Evolutionary conservation across 2,888 invertebrate species (phyloP).

Genomic region (Netelia fuscicornis): DNA sequence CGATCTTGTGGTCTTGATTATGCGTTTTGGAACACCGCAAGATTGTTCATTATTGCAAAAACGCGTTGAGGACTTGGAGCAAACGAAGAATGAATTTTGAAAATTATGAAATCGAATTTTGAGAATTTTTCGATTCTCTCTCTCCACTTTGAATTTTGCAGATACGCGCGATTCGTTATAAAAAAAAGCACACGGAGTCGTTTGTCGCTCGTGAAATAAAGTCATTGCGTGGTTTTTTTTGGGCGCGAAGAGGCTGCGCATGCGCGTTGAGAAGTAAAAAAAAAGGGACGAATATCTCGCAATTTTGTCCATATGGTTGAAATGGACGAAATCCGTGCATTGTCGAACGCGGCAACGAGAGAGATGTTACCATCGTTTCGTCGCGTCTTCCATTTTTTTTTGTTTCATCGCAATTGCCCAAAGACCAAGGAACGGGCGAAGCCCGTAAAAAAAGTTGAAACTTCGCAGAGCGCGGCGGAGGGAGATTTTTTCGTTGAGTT

Average conservation of each 20-base stretch:
- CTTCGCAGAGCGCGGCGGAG: conserved; percentile 9
- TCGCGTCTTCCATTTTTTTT: background rate
- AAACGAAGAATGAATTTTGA: too few relatives aligned
- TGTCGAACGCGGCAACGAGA: background rate
- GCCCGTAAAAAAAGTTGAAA: conserved; percentile 19
- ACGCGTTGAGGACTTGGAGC: too few relatives aligned
- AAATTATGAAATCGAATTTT: too few relatives aligned
- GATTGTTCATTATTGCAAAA: too few relatives aligned
- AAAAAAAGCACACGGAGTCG: background rate
- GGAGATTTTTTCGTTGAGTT: conserved; percentile 14
- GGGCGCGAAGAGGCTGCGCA: background rate
- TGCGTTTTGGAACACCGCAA: too few relatives aligned
- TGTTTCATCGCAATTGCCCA: conserved; percentile 31
- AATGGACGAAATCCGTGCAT: conserved; percentile 3
- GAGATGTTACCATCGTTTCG: background rate
- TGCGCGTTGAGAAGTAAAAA: background rate
- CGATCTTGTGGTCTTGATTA: too few relatives aligned
- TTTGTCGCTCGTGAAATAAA: background rate
- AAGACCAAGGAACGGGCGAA: conserved; percentile 23
- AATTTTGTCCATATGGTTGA: conserved; percentile 12
- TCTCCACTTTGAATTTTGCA: background rate
- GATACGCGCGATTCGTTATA: background rate
- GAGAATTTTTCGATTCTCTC: too few relatives aligned
- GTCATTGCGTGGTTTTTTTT: background rate
- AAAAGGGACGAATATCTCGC: conserved; percentile 1